Conservation (phyloP, 2,113 vertebrate genomes). For the Dunckerocampus dactyliophorus region DNA sequence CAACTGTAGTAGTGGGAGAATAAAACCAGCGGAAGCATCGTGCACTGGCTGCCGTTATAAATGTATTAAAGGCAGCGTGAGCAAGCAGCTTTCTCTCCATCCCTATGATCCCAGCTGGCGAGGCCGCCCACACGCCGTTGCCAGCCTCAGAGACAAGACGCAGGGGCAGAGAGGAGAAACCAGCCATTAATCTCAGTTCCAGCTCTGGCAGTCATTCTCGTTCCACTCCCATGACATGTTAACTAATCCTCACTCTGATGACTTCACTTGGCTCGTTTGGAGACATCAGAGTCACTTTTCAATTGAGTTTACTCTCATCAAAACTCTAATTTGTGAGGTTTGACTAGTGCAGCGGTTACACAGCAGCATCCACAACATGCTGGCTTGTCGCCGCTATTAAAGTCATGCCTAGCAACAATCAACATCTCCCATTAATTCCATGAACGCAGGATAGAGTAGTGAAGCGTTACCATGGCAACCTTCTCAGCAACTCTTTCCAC, state of each 20-base stretch:
- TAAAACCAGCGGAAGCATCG: constrained; percentile 50
- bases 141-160: constrained; percentile 64
- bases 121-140: constrained; percentile 64
- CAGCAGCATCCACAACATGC: neutral
- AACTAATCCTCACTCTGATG: constrained; percentile 13
- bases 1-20: constrained; percentile 43
- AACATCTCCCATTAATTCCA: constrained; percentile 63
- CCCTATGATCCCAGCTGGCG: constrained; percentile 71
- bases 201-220: constrained; percentile 38
- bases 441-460: constrained; percentile 48
- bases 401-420: constrained; percentile 65
- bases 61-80: constrained; percentile 66
- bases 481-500: constrained; percentile 46
- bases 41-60: constrained; percentile 59
- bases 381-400: constrained; percentile 35
- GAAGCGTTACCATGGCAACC: constrained; percentile 69
- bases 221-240: constrained; percentile 29
- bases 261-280: constrained; percentile 6
- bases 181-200: constrained; percentile 54
- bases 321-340: neutral
- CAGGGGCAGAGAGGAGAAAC: constrained; percentile 50
- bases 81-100: constrained; percentile 65
- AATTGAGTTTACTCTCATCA: constrained; percentile 7
- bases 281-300: neutral
- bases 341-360: neutral